phyloP scores from a whole-genome alignment of 2,888 invertebrate genomes.

The Tolmerus cingulatus region DNA sequence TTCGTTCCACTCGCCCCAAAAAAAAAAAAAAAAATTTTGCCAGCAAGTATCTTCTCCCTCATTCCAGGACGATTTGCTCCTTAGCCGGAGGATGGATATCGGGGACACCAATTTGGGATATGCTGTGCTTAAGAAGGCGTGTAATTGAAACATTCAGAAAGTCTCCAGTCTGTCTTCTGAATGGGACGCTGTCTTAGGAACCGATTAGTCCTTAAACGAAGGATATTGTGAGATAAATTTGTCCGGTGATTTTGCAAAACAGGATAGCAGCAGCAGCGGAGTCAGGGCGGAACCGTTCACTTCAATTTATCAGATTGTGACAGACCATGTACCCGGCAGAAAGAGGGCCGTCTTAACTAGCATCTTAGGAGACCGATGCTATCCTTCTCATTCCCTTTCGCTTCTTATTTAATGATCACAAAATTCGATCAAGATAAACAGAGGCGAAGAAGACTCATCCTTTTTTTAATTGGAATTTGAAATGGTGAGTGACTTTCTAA shows the following conservation, averaged over 20 bases:
- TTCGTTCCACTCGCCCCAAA: slow-evolving; percentile 41
- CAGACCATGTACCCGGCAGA: slow-evolving; percentile 39
- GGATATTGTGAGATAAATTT: slow-evolving; percentile 51
- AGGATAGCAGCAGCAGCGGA: slow-evolving; percentile 27
- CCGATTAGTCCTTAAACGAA: slow-evolving; percentile 51
- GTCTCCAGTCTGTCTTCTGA: slow-evolving; percentile 45
- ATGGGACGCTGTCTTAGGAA: slow-evolving; percentile 49
- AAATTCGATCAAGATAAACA: slow-evolving; percentile 49
- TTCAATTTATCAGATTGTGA: slow-evolving; percentile 50
- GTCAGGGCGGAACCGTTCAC: slow-evolving; percentile 27
- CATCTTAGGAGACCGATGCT: slow-evolving; percentile 1
- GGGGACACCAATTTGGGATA: slow-evolving; percentile 53
- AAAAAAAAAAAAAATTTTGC: no score
- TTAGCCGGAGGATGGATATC: slow-evolving; percentile 40
- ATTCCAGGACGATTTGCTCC: slow-evolving; percentile 30
- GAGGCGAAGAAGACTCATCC: slow-evolving; percentile 29
- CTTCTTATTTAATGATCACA: slow-evolving; percentile 49
- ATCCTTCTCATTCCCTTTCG: background rate
- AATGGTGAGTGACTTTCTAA: slow-evolving; percentile 48
- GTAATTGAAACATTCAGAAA: slow-evolving; percentile 65
- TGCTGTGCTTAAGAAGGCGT: slow-evolving; percentile 65
- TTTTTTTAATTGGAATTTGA: slow-evolving; percentile 48
- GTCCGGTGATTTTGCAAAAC: slow-evolving; percentile 50
- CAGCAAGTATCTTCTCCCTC: slow-evolving; percentile 28
- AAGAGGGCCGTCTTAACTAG: slow-evolving; percentile 11